A percentile compares a stretch with the other conserved stretches of the same genome.
Evolutionary conservation across 2,113 vertebrate genomes (phyloP).

Genomic region (Rhynchopsitta pachyrhyncha): DNA sequence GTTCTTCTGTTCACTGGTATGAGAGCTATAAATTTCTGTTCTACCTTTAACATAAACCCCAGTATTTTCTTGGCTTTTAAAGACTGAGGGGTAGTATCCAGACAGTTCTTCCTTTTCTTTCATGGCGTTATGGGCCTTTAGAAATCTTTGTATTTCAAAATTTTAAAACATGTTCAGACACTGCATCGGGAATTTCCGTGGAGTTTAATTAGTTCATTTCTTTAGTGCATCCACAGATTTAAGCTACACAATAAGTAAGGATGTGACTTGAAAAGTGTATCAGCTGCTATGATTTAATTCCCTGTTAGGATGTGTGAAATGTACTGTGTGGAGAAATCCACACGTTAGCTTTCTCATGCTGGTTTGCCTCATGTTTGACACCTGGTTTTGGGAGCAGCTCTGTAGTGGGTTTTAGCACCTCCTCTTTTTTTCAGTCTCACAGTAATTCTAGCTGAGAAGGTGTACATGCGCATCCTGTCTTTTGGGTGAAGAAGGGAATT

Average conservation of each 20-base stretch:
- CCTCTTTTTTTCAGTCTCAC: not conserved
- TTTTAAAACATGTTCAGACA: not conserved
- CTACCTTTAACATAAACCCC: not conserved
- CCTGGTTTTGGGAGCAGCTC: not conserved
- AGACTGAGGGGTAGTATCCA: not conserved
- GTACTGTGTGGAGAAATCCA: not conserved
- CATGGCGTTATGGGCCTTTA: not conserved
- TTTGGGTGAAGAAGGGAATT: not conserved
- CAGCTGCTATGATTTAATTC: not conserved
- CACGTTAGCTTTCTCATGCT: not conserved
- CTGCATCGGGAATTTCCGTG: not conserved
- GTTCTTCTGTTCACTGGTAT: not conserved
- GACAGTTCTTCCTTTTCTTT: not conserved
- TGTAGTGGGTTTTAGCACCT: not conserved
- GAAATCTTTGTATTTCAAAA: not conserved
- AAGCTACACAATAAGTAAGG: not conserved
- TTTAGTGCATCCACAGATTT: not conserved
- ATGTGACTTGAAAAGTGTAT: not conserved
- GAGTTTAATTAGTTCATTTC: not conserved
- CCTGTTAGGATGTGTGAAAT: not conserved
- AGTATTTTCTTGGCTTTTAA: not conserved
- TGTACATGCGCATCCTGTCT: not conserved
- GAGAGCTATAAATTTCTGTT: not conserved
- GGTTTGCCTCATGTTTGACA: not conserved
- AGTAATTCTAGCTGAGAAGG: not conserved